Evolutionary conservation across 2,113 vertebrate genomes (phyloP).

Genomic region (Candoia aspera): DNA sequence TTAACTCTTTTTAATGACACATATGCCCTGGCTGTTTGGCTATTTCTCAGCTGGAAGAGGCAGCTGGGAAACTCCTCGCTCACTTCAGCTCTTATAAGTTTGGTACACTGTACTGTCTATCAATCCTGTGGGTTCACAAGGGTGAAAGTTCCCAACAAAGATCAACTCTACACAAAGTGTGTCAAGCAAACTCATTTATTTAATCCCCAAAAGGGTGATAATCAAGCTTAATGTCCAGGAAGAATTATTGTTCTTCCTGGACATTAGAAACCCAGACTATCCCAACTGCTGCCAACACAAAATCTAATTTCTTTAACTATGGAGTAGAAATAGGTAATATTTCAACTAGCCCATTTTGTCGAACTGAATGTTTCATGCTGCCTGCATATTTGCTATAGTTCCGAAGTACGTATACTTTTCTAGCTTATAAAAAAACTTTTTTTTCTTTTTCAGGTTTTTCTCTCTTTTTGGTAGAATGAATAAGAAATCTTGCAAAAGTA

Average conservation of each 20-base stretch:
- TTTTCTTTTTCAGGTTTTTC: not conserved
- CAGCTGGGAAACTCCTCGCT: conserved; percentile 40
- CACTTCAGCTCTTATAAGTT: not conserved
- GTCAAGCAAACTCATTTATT: not conserved
- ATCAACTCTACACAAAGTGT: not conserved
- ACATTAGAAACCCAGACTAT: conserved; percentile 1
- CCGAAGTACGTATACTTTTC: not conserved
- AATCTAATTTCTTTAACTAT: not conserved
- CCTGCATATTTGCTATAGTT: not conserved
- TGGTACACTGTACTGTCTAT: conserved; percentile 16
- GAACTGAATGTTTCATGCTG: not conserved
- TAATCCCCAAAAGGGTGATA: conserved; percentile 14
- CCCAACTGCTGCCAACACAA: not conserved
- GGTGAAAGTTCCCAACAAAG: conserved; percentile 22
- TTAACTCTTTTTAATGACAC: conserved; percentile 69
- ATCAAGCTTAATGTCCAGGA: conserved; percentile 13
- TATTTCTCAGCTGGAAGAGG: conserved; percentile 34
- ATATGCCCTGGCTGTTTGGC: conserved; percentile 32
- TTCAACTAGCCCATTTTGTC: not conserved
- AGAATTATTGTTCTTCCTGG: conserved; percentile 20
- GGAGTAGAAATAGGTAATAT: not conserved
- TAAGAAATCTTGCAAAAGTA: not conserved
- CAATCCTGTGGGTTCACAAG: conserved; percentile 32
- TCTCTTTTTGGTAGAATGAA: not conserved
- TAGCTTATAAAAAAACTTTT: not conserved